Base-by-base conservation (phyloP, 2,888 invertebrate species). In the Catocala sponsa region DNA sequence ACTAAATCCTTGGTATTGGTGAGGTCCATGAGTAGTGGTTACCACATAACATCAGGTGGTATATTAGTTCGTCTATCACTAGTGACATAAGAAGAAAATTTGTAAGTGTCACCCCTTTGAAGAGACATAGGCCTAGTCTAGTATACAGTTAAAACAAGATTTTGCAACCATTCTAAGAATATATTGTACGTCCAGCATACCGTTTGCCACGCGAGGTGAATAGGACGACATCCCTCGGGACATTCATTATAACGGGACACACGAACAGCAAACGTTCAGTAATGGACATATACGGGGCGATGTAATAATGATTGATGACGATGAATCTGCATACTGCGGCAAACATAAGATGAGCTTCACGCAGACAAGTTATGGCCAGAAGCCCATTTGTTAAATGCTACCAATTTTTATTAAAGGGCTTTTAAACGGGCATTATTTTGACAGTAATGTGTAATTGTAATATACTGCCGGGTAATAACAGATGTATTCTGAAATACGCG, bases 271-370 rank as follows among this genome's bases (percentile, higher is more conserved):
- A 12, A 12, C n/a, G 35, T 47, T 25, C 47, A 25, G 47, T 33
- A 48, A 33, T 35, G 13, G 35, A 38, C 50, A 50, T 35, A 50
- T 12, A 38, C 12, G 33, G 32, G 35, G 5, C 50, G 2, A 35
- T 50, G 33, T 50, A 50, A 50, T 49, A 50, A 9, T 50, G 50
- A 50, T 50, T 50, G 50, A 50, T 50, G 50, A n/a, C 11, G 11
- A 2, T 10, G 47, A 33, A 35, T 35, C n/a, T 48, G 32, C 48
- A 33, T 33, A 48, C 9, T 47, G 47, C 9, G n/a, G n/a, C 32
- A 33, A 49, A 33, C 25, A 49, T 49, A 6, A 48, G 0, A 5
- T n/a, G 49, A 47, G 25, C 25, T 25, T 47, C 13, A n/a, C 1
- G 13, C 33, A 32, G n/a, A 49, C n/a, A 49, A 49, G n/a, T 49